A percentile compares a stretch with the other conserved stretches of the same genome.
phyloP scores from a whole-genome alignment of 2,888 invertebrate species.

The Lithophane semibrunnea region DNA sequence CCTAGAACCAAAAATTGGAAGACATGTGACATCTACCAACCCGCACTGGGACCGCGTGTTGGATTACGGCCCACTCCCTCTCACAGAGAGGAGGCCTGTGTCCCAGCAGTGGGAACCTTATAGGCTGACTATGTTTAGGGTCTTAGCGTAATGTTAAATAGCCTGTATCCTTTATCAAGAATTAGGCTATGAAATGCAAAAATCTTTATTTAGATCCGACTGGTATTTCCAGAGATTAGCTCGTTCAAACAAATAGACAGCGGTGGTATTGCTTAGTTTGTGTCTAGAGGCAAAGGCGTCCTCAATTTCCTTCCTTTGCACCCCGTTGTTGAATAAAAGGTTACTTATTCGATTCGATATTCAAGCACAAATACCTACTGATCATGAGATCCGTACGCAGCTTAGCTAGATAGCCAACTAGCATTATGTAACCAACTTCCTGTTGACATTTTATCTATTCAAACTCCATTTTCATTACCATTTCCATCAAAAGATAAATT shows the following conservation, averaged over 20 bases:
- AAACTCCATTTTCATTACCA: neutral
- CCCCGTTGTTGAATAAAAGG: neutral
- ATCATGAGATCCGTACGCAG: conserved; percentile 2
- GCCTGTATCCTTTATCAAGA: no score
- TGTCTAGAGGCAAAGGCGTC: neutral
- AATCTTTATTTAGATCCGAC: no score
- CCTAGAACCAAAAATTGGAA: no score
- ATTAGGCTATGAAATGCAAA: no score
- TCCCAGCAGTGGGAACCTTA: no score
- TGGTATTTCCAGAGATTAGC: no score
- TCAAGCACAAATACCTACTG: conserved; percentile 11
- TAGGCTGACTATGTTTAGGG: no score
- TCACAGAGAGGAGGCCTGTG: no score
- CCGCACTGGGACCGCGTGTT: no score
- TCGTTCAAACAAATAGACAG: neutral
- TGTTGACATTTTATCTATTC: neutral
- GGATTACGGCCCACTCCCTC: no score
- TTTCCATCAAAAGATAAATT: conserved; percentile 26
- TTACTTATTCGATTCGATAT: conserved; percentile 2
- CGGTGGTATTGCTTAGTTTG: neutral
- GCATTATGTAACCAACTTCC: neutral
- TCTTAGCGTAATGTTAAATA: no score
- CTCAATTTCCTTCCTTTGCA: conserved; percentile 8
- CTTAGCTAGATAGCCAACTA: neutral
- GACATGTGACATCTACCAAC: no score